These are phyloP conservation scores for Epinotia bilunana DNA, from an alignment of 2,888 invertebrate species.

Conservation along the genomic window DNA sequence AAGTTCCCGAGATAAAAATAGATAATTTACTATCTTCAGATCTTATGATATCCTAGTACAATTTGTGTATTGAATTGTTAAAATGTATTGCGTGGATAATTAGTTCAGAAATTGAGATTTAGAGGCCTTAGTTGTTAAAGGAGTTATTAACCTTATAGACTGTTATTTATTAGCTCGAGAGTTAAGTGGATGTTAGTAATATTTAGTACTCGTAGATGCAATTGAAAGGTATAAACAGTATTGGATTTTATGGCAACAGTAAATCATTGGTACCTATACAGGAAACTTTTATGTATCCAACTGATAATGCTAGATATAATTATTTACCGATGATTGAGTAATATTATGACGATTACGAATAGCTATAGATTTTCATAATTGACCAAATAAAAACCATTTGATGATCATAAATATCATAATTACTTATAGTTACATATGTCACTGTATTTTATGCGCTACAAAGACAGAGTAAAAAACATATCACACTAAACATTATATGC, in stretches of 20 bases:
- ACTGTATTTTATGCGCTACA: too few species aligned
- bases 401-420: too few species aligned
- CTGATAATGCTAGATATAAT: not conserved
- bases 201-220: conserved; percentile 15
- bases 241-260: conserved; percentile 1
- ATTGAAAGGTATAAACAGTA: not conserved
- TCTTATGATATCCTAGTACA: not conserved
- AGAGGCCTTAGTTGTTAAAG: conserved; percentile 4
- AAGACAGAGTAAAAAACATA: too few species aligned
- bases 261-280: not conserved
- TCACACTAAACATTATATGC: too few species aligned
- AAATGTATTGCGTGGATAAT: not conserved
- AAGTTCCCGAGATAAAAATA: too few species aligned
- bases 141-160: conserved; percentile 7
- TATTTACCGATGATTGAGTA: not conserved
- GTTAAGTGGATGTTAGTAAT: conserved; percentile 18
- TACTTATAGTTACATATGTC: too few species aligned
- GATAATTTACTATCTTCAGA: not conserved
- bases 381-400: too few species aligned
- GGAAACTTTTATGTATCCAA: not conserved
- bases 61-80: not conserved
- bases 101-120: not conserved
- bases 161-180: conserved; percentile 5
- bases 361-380: not conserved
- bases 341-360: not conserved